Conservation (phyloP, 2,888 invertebrate species). For the Folsomia candida region DNA sequence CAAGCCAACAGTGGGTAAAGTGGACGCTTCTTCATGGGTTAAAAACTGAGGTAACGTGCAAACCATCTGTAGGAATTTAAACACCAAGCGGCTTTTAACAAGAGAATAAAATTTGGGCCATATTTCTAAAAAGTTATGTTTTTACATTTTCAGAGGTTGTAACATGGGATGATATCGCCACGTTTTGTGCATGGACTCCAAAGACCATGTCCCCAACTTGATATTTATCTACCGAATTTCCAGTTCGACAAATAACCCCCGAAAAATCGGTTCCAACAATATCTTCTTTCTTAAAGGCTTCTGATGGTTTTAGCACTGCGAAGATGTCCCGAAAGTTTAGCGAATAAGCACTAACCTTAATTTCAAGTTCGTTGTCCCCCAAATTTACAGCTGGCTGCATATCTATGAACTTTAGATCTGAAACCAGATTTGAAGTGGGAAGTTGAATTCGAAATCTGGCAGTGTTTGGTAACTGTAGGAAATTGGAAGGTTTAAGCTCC, state of each 20-base stretch:
- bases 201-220: slow-evolving; percentile 6
- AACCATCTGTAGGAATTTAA: no score
- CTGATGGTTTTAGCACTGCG: background rate
- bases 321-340: no score
- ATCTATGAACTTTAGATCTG: background rate
- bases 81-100: no score
- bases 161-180: no score
- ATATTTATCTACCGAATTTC: background rate
- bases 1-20: no score
- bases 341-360: background rate
- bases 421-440: background rate
- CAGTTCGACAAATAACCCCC: background rate
- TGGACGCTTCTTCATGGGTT: no score
- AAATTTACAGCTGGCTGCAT: background rate
- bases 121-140: no score
- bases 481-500: no score
- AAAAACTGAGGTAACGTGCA: no score
- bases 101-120: no score
- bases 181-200: no score
- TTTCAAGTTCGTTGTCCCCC: background rate
- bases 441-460: background rate
- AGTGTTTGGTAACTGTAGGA: background rate
- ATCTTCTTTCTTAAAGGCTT: background rate
- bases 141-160: no score
- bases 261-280: background rate